Percentiles rank a stretch among this genome's conserved stretches.
Evolutionary conservation across 1,140 invertebrate species (phyloP).

Genomic region (Drosophila mayri): DNA sequence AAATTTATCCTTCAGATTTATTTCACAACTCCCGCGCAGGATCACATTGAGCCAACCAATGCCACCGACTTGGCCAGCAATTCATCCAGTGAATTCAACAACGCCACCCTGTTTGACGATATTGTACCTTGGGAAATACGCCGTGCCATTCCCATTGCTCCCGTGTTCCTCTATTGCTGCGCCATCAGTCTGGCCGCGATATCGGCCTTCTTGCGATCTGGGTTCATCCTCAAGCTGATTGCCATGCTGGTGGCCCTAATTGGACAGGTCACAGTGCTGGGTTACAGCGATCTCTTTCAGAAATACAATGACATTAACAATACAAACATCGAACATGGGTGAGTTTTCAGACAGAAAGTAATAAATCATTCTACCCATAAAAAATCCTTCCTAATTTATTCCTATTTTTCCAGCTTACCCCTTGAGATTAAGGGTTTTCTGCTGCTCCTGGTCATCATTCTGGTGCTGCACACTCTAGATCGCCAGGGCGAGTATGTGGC

Average conservation of each 20-base stretch:
- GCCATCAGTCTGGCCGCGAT: constrained; percentile 91
- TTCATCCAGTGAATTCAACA: constrained; percentile 25
- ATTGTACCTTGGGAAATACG: constrained; percentile 34
- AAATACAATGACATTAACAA: constrained; percentile 86
- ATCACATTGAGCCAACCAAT: constrained; percentile 13
- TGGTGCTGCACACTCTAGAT: constrained; percentile 92
- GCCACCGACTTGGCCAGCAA: constrained; percentile 21
- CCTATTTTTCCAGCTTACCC: constrained; percentile 85
- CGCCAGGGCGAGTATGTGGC: constrained; percentile 94
- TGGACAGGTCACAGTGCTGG: constrained; percentile 88
- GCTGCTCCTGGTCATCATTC: constrained; percentile 87
- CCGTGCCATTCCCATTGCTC: constrained; percentile 65
- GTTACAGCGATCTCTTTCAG: constrained; percentile 87
- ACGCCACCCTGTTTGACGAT: constrained; percentile 26
- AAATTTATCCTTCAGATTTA: constrained; percentile 48
- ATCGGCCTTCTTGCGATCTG: constrained; percentile 93
- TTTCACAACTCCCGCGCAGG: constrained; percentile 42
- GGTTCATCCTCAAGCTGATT: constrained; percentile 92
- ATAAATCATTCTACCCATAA: neutral
- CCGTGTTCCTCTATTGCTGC: constrained; percentile 91
- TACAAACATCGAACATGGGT: constrained; percentile 86
- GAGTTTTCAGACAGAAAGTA: constrained; percentile 64
- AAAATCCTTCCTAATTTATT: neutral
- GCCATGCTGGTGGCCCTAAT: constrained; percentile 90
- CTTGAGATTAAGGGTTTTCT: constrained; percentile 89